Conservation (phyloP, 30 jellyfish, hydroid and myxozoan genomes). For the Aurelia coerulea region DNA sequence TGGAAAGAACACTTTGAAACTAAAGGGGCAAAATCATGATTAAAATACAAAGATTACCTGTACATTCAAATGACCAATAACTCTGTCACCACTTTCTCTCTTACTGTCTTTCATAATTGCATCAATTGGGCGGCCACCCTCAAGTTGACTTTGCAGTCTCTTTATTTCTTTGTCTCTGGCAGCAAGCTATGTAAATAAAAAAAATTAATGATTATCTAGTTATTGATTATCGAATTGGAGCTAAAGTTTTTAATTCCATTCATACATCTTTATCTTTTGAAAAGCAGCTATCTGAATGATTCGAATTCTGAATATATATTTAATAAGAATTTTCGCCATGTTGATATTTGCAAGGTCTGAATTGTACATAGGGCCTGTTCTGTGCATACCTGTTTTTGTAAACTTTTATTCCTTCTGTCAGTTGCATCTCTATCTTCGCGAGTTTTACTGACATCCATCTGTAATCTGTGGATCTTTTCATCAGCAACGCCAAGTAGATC, state of each 20-base stretch:
- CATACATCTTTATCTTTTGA: too few species aligned
- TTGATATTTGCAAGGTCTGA: too few species aligned
- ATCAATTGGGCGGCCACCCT: slow-evolving; percentile 94
- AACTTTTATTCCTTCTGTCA: slow-evolving; percentile 73
- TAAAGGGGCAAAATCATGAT: too few species aligned
- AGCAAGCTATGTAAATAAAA: slow-evolving; percentile 62
- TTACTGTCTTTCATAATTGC: slow-evolving; percentile 85
- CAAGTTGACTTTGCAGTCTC: slow-evolving; percentile 76
- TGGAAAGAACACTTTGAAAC: too few species aligned
- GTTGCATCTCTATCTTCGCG: slow-evolving; percentile 70
- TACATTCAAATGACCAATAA: slow-evolving; percentile 90
- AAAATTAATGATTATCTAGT: neutral
- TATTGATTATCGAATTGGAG: too few species aligned
- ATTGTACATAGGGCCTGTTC: too few species aligned
- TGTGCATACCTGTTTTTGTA: slow-evolving; percentile 78
- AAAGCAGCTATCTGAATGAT: too few species aligned
- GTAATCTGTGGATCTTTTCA: slow-evolving; percentile 72
- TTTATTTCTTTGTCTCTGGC: slow-evolving; percentile 92
- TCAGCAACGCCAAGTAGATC: slow-evolving; percentile 94
- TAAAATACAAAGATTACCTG: slow-evolving; percentile 60
- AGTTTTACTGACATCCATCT: slow-evolving; percentile 28
- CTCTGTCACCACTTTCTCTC: slow-evolving; percentile 89
- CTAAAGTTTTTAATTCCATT: too few species aligned
- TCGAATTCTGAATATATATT: too few species aligned
- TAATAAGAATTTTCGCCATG: too few species aligned